Evolutionary conservation across 2,113 vertebrate species (phyloP).

Genomic region (Micronisus gabar): DNA sequence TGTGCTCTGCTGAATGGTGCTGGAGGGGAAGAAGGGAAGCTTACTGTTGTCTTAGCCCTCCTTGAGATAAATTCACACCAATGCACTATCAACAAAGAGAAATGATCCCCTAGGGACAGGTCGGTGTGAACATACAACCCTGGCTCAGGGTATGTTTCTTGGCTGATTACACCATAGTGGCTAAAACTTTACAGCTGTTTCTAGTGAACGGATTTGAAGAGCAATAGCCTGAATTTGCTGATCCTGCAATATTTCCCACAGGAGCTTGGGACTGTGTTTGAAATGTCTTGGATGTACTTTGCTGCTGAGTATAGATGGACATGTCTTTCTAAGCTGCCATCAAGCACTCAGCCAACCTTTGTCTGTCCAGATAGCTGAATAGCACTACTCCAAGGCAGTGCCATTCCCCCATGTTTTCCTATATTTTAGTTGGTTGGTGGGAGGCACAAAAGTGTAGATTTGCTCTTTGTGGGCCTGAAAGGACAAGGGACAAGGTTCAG

Average conservation of each 20-base stretch:
- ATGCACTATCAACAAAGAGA: background rate
- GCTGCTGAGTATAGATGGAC: background rate
- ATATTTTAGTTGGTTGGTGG: background rate
- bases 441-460: background rate
- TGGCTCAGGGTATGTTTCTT: background rate
- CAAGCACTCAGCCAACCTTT: background rate
- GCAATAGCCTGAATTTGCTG: background rate
- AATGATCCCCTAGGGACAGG: background rate
- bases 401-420: background rate
- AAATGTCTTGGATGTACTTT: background rate
- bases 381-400: background rate
- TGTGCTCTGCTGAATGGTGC: background rate
- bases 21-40: background rate
- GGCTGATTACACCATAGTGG: background rate
- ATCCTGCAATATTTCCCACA: background rate
- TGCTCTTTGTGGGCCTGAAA: background rate
- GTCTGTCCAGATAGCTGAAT: background rate
- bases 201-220: background rate
- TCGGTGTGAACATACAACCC: accelerated
- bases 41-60: background rate
- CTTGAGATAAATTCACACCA: background rate
- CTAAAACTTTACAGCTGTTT: background rate
- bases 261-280: background rate
- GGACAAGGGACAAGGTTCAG: background rate
- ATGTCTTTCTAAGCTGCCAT: background rate